phyloP scores from a whole-genome alignment of 2,888 invertebrate genomes.

The Himalopsyche japonica region DNA sequence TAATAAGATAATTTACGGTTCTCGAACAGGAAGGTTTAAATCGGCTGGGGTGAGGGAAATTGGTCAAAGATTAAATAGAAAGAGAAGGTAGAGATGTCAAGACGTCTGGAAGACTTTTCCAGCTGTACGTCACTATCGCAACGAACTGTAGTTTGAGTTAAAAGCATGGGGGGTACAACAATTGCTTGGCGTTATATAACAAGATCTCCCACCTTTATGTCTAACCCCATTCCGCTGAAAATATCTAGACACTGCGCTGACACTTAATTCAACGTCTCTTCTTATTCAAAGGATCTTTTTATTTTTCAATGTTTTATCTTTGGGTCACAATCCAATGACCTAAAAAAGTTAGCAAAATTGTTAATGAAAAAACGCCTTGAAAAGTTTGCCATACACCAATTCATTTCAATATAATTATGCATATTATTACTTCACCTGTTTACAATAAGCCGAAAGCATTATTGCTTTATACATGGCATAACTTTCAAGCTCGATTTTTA shows the following conservation, averaged over 20 bases:
- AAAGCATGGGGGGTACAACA: neutral
- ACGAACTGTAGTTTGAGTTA: conserved; percentile 49
- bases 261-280: conserved; percentile 8
- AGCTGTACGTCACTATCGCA: conserved; percentile 55
- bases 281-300: neutral
- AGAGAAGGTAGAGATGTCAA: conserved; percentile 39
- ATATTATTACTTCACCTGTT: no score
- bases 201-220: neutral
- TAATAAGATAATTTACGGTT: neutral
- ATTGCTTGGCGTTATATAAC: neutral
- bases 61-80: neutral
- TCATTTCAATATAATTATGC: no score
- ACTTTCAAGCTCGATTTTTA: no score
- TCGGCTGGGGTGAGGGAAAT: neutral
- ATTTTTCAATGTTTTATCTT: neutral
- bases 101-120: conserved; percentile 30
- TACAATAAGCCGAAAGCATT: no score
- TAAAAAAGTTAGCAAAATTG: neutral
- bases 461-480: no score
- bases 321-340: neutral
- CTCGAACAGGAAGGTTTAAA: neutral
- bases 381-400: no score
- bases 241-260: conserved; percentile 34
- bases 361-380: no score
- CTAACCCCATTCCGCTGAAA: conserved; percentile 13